These are phyloP conservation scores for Luperina testacea DNA, from an alignment of 2,888 invertebrate species.

Conservation along the genomic window DNA sequence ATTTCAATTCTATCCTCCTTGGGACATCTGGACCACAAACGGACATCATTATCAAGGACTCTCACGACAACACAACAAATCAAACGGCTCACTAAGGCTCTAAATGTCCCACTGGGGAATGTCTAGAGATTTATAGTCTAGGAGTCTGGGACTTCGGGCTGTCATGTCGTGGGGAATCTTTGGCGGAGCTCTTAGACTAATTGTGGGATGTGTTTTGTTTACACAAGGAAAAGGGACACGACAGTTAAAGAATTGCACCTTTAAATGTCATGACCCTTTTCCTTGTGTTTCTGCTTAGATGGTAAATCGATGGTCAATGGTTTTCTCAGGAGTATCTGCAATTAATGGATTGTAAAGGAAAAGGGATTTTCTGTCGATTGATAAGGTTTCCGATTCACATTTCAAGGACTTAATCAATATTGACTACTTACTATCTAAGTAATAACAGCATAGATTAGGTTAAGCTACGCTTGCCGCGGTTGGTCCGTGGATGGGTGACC, in stretches of 20 bases:
- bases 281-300: neutral
- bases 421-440: neutral
- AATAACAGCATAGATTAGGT: neutral
- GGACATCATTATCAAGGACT: slow-evolving; percentile 37
- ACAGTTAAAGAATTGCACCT: neutral
- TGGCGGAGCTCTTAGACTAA: slow-evolving; percentile 50
- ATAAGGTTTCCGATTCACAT: neutral
- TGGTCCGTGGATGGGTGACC: neutral
- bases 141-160: slow-evolving; percentile 29
- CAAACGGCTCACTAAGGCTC: slow-evolving; percentile 50
- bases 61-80: slow-evolving; percentile 50
- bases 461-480: neutral
- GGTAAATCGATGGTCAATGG: neutral
- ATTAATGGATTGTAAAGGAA: neutral
- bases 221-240: neutral
- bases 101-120: slow-evolving; percentile 52
- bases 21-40: slow-evolving; percentile 33
- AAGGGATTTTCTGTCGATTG: neutral
- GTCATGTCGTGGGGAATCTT: slow-evolving; percentile 36
- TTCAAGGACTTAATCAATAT: too few species aligned
- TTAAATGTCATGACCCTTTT: slow-evolving; percentile 24
- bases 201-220: slow-evolving; percentile 43
- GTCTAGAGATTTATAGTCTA: slow-evolving; percentile 57
- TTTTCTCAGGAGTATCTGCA: slow-evolving; percentile 2
- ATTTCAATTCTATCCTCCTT: slow-evolving; percentile 27